A percentile compares a stretch with the other conserved stretches of the same genome.
Conservation (phyloP, 2,888 invertebrate genomes). For the Eupithecia subfuscata region DNA sequence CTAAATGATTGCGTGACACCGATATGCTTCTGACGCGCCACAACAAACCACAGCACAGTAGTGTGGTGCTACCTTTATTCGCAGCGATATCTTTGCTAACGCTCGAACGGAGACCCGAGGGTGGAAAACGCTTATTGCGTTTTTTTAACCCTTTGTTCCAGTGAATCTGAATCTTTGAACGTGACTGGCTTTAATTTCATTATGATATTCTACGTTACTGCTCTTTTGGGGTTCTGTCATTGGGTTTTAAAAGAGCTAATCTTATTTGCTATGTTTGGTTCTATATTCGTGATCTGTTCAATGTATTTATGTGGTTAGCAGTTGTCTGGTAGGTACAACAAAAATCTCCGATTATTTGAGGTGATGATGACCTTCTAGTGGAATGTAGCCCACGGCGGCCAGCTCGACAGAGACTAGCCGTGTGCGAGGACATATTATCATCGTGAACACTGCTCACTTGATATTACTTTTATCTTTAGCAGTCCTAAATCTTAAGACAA, state of each 20-base stretch:
- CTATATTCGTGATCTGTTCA: no score
- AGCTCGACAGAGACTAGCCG: no score
- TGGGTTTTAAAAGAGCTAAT: background rate
- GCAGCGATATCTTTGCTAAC: background rate
- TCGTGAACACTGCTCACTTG: no score
- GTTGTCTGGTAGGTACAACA: no score
- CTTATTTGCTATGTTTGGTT: background rate
- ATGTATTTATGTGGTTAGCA: no score
- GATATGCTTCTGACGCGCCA: background rate
- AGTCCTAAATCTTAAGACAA: no score
- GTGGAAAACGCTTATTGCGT: conserved; percentile 3
- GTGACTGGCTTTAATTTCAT: conserved; percentile 8
- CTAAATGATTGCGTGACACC: background rate
- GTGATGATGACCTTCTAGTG: no score
- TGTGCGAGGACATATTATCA: no score
- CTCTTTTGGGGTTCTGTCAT: background rate
- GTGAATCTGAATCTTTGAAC: conserved; percentile 6
- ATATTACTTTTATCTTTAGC: no score
- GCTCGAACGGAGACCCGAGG: background rate
- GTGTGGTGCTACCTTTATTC: background rate
- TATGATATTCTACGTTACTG: background rate
- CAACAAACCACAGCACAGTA: background rate
- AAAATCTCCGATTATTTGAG: no score
- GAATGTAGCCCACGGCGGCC: no score
- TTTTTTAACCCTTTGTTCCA: conserved; percentile 9